phyloP scores from a whole-genome alignment of 2,113 vertebrate species.

The Motacilla tschutschensis region DNA sequence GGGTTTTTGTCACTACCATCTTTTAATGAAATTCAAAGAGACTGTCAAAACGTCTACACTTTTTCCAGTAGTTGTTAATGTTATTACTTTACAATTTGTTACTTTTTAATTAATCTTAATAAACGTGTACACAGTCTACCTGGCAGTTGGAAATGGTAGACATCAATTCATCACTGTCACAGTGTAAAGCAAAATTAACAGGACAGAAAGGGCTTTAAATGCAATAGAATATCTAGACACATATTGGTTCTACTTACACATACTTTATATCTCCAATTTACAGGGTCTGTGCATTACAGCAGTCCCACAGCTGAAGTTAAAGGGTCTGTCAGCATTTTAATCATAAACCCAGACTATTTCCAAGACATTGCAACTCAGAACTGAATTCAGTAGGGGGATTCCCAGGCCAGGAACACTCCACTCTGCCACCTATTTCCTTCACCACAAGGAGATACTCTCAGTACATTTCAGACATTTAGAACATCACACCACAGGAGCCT shows the following conservation, averaged over 20 bases:
- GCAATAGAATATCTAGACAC: slow-evolving; percentile 23
- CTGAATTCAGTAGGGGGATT: not conserved
- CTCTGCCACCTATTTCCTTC: not conserved
- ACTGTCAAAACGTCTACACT: slow-evolving; percentile 90
- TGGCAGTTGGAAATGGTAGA: slow-evolving; percentile 63
- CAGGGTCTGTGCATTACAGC: slow-evolving; percentile 6
- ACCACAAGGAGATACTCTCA: not conserved
- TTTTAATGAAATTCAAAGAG: slow-evolving; percentile 97
- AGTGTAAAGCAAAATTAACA: slow-evolving; percentile 59
- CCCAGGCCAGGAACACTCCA: not conserved
- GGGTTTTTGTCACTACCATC: slow-evolving; percentile 96
- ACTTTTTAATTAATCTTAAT: slow-evolving; percentile 88
- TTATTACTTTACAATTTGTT: slow-evolving; percentile 84
- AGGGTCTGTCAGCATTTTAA: slow-evolving; percentile 27
- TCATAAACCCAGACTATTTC: not conserved
- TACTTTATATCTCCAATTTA: slow-evolving; percentile 39
- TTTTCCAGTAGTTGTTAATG: slow-evolving; percentile 88
- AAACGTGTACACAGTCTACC: slow-evolving; percentile 75
- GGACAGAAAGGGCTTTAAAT: slow-evolving; percentile 49
- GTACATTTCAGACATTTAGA: not conserved
- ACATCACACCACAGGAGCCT: fast-evolving
- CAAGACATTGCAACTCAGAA: not conserved
- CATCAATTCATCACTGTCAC: slow-evolving; percentile 62
- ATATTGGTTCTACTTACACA: slow-evolving; percentile 61
- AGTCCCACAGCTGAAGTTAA: slow-evolving; percentile 4